Evolutionary conservation across 2,888 invertebrate genomes (phyloP), one percentile per base, ranked within the genome.

Genomic region (Meandrusa payeni): DNA sequence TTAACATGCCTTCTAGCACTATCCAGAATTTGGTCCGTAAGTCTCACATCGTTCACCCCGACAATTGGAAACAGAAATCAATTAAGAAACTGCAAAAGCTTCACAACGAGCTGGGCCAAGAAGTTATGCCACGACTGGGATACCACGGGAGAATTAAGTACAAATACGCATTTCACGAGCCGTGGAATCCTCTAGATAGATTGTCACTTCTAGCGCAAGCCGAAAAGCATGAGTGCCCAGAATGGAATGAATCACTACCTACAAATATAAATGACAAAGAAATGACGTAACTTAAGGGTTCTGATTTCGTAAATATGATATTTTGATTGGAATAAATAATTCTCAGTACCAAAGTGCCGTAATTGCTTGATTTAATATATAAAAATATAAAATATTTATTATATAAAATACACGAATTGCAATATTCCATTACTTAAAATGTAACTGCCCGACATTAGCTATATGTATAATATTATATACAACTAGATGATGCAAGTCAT

Each of bases 101-200:
- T 5, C 15, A 38, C 10, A 17, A 28, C 9, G 37, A 60, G 12
- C 50, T 58, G 0, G 55, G 59, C 0, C 62, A 56, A 9, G 69
- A 66, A 1, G 53, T 56, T 1, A 29, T 71, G 10, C 71, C 76
- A 0, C 73, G 69, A 37, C 66, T 86, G 4, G 79, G 85, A 0
- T 86, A 85, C 48, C 86, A 86, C 34, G 86, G 86, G 0, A 69
- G 51, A 23, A 69, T 44, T 31, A 86, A 80, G 50, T 82, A 74
- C 46, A 85, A 79, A 46, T 83, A 71, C 46, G 86, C 86, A 0
- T 86, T 86, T 51, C 85, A 86, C 31, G 85, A 85, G 50, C 86
- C 86, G 0, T 86, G 86, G 85, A 76, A 65, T 26, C 86, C 86
- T 0, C 46, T 83, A 15, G 83, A 86, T 54, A 66, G 86, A 24